These are phyloP conservation scores for Capra hircus DNA, from an alignment of 2,113 vertebrate species.

Conservation along the genomic window DNA sequence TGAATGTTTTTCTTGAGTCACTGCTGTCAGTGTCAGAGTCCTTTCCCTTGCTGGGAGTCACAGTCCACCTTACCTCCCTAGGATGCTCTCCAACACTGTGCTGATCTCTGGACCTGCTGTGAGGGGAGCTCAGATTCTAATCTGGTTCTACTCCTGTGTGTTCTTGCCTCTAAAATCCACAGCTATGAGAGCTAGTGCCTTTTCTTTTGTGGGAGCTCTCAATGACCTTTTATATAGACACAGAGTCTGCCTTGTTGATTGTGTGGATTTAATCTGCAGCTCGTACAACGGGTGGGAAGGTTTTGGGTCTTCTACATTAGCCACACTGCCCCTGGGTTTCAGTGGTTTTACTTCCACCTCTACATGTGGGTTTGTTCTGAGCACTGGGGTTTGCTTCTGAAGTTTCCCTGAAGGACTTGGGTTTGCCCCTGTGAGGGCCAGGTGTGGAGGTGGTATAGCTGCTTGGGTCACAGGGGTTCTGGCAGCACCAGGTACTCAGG, in stretches of 20 bases:
- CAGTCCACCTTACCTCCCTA: not conserved
- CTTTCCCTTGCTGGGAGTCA: not conserved
- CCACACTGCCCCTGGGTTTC: not conserved
- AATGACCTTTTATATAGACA: not conserved
- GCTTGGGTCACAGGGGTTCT: not conserved
- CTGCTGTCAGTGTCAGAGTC: not conserved
- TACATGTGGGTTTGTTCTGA: not conserved
- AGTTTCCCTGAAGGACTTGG: not conserved
- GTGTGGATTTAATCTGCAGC: not conserved
- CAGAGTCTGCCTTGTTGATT: not conserved
- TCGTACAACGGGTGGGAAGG: accelerated
- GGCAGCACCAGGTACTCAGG: not conserved
- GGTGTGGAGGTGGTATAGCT: not conserved
- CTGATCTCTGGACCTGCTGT: not conserved
- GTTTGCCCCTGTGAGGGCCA: not conserved
- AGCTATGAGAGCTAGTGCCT: not conserved
- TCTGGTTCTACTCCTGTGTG: not conserved
- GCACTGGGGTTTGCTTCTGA: not conserved
- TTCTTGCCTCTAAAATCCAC: not conserved
- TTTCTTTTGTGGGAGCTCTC: not conserved
- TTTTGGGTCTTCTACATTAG: not conserved
- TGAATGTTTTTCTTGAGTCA: not conserved
- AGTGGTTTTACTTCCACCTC: not conserved
- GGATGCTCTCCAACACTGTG: not conserved
- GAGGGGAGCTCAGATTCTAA: not conserved